Evolutionary conservation across 2,113 vertebrate genomes (phyloP).

Genomic region (Rhadina sibilatrix): DNA sequence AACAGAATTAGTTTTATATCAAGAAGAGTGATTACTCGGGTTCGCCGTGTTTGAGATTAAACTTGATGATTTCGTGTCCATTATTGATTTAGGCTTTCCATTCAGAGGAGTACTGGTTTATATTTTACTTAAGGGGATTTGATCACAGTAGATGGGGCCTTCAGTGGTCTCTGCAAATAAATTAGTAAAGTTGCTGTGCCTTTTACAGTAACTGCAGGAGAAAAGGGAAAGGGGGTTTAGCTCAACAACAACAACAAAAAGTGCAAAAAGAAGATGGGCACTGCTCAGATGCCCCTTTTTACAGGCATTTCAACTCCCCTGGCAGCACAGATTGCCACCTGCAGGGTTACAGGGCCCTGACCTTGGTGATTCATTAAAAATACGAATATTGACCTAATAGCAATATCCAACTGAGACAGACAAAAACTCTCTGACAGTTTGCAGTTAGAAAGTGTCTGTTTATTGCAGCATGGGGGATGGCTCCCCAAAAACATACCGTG

Average conservation of each 20-base stretch:
- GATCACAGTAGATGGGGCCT: slow-evolving; percentile 51
- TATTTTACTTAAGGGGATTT: slow-evolving; percentile 68
- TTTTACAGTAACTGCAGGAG: neutral
- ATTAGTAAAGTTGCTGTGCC: slow-evolving; percentile 29
- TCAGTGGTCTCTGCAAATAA: slow-evolving; percentile 44
- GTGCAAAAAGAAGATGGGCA: neutral
- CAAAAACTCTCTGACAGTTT: no score
- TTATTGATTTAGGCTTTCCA: slow-evolving; percentile 68
- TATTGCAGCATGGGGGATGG: no score
- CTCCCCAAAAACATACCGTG: no score
- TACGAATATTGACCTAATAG: no score
- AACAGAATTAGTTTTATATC: slow-evolving; percentile 68
- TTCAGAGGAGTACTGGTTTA: slow-evolving; percentile 43
- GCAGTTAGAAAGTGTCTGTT: no score
- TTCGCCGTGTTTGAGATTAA: slow-evolving; percentile 63
- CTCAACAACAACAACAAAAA: neutral
- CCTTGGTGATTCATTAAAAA: no score
- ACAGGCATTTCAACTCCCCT: neutral
- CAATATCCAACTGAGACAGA: no score
- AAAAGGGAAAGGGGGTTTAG: neutral
- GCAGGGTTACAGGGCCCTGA: neutral
- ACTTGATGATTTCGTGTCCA: slow-evolving; percentile 67
- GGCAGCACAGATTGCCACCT: neutral
- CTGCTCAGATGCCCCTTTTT: neutral
- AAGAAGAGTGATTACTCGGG: slow-evolving; percentile 61